These are phyloP conservation scores for Nysson spinosus DNA, from an alignment of 2,888 invertebrate genomes.

Conservation along the genomic window DNA sequence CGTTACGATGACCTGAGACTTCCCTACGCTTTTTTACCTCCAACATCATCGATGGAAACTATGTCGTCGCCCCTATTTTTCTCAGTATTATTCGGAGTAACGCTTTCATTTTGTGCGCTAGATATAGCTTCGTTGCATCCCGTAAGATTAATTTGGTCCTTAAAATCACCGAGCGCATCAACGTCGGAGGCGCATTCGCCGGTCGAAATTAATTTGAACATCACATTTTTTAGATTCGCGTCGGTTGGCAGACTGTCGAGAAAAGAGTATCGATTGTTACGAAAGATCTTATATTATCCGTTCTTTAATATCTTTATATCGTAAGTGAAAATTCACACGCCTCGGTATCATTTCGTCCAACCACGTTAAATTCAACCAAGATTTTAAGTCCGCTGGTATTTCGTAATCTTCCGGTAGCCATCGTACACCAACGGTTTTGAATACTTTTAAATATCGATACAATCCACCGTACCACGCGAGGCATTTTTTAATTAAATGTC, in stretches of 20 bases:
- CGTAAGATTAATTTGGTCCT: conserved; percentile 6
- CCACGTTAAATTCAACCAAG: conserved; percentile 79
- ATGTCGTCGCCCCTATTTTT: neutral
- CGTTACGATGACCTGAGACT: too few species aligned
- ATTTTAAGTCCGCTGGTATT: conserved; percentile 78
- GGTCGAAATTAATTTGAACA: conserved; percentile 64
- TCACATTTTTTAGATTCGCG: conserved; percentile 41
- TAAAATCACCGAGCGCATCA: conserved; percentile 32
- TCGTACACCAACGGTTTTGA: conserved; percentile 77
- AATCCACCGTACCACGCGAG: conserved; percentile 79
- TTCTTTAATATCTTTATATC: too few species aligned
- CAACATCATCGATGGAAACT: conserved; percentile 36
- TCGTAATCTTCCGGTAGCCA: conserved; percentile 78
- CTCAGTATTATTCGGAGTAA: neutral
- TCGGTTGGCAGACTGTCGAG: conserved; percentile 24
- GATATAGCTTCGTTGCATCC: neutral
- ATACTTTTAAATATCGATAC: conserved; percentile 73
- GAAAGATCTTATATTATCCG: too few species aligned
- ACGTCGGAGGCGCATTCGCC: conserved; percentile 44
- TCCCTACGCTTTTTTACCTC: conserved; percentile 46
- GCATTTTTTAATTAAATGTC: conserved; percentile 78
- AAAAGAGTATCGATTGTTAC: too few species aligned
- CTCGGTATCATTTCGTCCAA: conserved; percentile 75
- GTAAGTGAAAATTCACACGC: conserved; percentile 41
- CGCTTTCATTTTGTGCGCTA: neutral